phyloP scores from a whole-genome alignment of 2,113 vertebrate genomes.

The Podocnemis expansa region DNA sequence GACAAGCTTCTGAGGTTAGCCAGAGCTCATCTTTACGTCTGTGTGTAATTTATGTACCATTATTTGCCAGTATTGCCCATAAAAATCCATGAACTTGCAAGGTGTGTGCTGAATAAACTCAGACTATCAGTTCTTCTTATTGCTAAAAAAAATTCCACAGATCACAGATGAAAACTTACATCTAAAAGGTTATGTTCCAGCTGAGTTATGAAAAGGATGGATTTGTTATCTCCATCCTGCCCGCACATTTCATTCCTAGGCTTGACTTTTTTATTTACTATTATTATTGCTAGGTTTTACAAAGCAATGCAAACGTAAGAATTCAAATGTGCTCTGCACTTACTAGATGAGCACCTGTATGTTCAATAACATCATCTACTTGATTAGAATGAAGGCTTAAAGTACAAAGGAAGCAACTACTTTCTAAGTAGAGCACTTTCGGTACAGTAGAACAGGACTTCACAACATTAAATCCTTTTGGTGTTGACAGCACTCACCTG shows the following conservation, averaged over 20 bases:
- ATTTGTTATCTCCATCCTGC: not conserved
- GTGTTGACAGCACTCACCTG: slow-evolving; percentile 83
- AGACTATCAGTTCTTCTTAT: not conserved
- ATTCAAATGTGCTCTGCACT: not conserved
- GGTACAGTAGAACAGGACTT: not conserved
- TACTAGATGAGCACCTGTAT: not conserved
- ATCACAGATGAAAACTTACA: not conserved
- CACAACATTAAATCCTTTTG: not conserved
- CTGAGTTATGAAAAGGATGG: not conserved
- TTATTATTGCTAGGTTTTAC: not conserved
- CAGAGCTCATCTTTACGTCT: not conserved
- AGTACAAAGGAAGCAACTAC: not conserved
- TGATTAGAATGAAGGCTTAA: not conserved
- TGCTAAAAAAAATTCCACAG: not conserved
- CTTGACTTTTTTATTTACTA: not conserved
- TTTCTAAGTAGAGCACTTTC: not conserved
- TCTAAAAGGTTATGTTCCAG: not conserved
- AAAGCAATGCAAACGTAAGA: not conserved
- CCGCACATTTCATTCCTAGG: not conserved
- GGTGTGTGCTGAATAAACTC: not conserved
- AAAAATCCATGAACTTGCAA: not conserved
- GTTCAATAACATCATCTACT: not conserved
- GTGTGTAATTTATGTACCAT: not conserved
- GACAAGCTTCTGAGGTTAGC: not conserved
- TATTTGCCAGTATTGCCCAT: not conserved